Evolutionary conservation across 2,113 vertebrate genomes (phyloP).

Genomic region (Dromiciops gliroides): DNA sequence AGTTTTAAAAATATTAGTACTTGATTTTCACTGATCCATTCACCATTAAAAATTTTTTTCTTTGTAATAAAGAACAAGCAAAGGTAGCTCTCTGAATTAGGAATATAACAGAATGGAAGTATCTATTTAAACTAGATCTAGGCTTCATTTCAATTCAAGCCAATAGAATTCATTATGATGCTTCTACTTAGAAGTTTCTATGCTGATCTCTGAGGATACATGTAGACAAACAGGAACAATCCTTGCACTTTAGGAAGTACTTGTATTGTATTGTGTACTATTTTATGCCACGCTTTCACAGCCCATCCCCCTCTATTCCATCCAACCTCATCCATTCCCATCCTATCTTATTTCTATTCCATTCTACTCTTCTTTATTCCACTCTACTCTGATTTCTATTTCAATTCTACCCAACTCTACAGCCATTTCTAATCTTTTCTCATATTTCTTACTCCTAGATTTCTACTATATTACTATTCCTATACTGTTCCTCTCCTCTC

Average conservation of each 20-base stretch:
- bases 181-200: background rate
- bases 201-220: background rate
- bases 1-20: background rate
- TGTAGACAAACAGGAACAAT: fast-evolving
- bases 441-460: background rate
- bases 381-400: background rate
- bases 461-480: background rate
- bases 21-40: background rate
- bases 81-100: background rate
- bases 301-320: background rate
- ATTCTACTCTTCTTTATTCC: background rate
- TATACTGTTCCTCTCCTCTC: background rate
- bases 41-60: background rate
- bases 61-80: background rate
- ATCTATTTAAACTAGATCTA: background rate
- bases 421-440: background rate
- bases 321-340: too few relatives aligned
- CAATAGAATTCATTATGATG: background rate
- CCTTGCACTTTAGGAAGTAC: background rate
- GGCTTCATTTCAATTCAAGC: background rate
- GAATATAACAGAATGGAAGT: background rate
- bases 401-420: background rate
- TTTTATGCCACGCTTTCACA: background rate
- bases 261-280: background rate
- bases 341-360: background rate